A percentile compares a stretch with the other conserved stretches of the same genome.
Evolutionary conservation across 2,113 vertebrate species (phyloP).

Genomic region (Cyanocitta stelleri): DNA sequence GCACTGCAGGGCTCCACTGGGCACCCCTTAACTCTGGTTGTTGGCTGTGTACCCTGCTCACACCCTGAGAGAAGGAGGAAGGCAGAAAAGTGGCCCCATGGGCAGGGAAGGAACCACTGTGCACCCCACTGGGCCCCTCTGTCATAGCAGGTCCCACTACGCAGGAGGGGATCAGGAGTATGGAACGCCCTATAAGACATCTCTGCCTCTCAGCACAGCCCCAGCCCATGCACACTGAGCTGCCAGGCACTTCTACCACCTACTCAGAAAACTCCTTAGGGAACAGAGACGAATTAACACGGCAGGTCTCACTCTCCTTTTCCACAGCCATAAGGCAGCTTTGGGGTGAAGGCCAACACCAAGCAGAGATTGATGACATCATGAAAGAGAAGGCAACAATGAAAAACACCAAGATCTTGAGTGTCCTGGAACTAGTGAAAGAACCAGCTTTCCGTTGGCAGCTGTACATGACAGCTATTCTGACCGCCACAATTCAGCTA

Average conservation of each 20-base stretch:
- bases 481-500: constrained; percentile 73
- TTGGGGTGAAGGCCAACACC: constrained; percentile 76
- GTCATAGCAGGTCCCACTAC: background rate
- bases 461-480: constrained; percentile 64
- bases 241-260: background rate
- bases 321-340: constrained; percentile 76
- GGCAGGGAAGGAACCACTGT: background rate
- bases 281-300: background rate
- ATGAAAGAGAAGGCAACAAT: constrained; percentile 71
- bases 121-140: background rate
- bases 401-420: constrained; percentile 60
- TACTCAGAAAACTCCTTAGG: background rate
- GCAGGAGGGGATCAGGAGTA: background rate
- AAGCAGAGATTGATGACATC: constrained; percentile 79
- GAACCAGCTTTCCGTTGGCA: constrained; percentile 77
- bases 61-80: background rate
- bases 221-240: background rate
- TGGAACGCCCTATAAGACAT: background rate
- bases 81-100: background rate
- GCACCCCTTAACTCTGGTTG: background rate
- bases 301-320: constrained; percentile 16
- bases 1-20: background rate
- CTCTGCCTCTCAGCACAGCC: background rate
- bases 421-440: constrained; percentile 74
- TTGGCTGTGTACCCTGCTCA: background rate